Evolutionary conservation across 1,140 invertebrate species (phyloP).

Genomic region (Pseudomyrmex cubaensis): DNA sequence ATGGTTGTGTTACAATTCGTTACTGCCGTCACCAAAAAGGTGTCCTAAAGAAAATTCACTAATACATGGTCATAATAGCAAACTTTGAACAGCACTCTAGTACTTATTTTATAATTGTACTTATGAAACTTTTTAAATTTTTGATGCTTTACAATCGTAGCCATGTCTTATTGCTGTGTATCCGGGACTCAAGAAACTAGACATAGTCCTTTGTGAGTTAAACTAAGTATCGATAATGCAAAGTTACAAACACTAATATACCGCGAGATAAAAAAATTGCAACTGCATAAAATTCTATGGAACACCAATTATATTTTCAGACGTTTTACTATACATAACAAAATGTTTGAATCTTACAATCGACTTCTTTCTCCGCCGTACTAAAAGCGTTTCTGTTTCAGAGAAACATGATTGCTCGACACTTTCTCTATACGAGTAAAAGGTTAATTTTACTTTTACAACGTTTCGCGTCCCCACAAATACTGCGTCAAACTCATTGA

Average conservation of each 20-base stretch:
- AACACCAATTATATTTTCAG: neutral
- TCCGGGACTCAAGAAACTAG: too few relatives aligned
- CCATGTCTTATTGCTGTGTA: too few relatives aligned
- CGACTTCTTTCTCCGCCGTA: conserved; percentile 12
- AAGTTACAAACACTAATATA: neutral
- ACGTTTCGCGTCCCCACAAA: neutral
- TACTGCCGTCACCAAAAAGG: too few relatives aligned
- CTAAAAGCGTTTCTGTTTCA: conserved; percentile 59
- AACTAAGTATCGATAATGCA: neutral
- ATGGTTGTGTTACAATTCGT: too few relatives aligned
- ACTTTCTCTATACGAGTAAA: conserved; percentile 56
- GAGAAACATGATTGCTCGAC: conserved; percentile 68
- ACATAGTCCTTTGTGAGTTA: too few relatives aligned
- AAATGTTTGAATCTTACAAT: conserved; percentile 58
- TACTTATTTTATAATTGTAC: too few relatives aligned
- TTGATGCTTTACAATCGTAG: too few relatives aligned
- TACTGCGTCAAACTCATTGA: neutral
- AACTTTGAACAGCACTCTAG: too few relatives aligned
- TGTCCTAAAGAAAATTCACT: too few relatives aligned
- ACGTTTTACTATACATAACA: conserved; percentile 51
- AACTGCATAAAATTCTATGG: neutral
- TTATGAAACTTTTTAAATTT: too few relatives aligned
- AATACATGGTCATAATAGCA: too few relatives aligned
- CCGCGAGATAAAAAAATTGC: neutral
- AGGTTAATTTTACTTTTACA: conserved; percentile 16